Base-by-base conservation (phyloP, 2,113 vertebrate genomes). In the Anseranas semipalmata region DNA sequence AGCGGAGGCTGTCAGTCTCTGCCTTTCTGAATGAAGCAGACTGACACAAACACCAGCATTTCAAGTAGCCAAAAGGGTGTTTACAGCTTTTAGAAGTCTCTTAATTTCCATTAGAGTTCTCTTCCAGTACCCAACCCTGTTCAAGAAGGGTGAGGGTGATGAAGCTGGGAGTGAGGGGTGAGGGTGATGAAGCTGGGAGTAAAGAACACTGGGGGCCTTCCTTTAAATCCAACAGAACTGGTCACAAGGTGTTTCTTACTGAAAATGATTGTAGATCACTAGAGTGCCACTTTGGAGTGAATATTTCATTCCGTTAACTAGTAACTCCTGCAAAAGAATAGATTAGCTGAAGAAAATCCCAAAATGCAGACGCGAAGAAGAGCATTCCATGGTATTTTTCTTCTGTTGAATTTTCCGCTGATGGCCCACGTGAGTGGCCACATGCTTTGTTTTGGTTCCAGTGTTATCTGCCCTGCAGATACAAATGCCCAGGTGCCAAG, bases 141-240 rank as follows among this genome's bases (percentile, higher is more conserved):
- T 75, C 60, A 41, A 45, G 48, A 37, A 27, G 68, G 80, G 32
- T 16, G 76, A 95, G 16, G 80, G 22, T 21, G 0, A 4, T n/a
- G n/a, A n/a, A n/a, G n/a, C n/a, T n/a, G n/a, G n/a, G n/a, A n/a
- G n/a, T n/a, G n/a, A n/a, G n/a, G n/a, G n/a, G n/a, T n/a, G n/a
- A n/a, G n/a, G n/a, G n/a, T n/a, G 5, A 5, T 8, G 15, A 80
- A 79, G 21, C 7, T 37, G 41, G 37, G 24, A 27, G 15, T 68
- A 68, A 85, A 11, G 28, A 56, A 58, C 24, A 56, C 19, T 15
- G 41, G 8, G 15, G 13, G 2, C 7, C 22, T 50, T 45, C 16
- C 25, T 78, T 72, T 71, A 59, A 73, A 79, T 50, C 45, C 24
- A 2, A 12, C 30, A 74, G 70, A 35, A 20, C 6, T 0, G 0